These are phyloP conservation scores for Silvanus unidentatus DNA, from an alignment of 2,888 invertebrate genomes.

Conservation along the genomic window DNA sequence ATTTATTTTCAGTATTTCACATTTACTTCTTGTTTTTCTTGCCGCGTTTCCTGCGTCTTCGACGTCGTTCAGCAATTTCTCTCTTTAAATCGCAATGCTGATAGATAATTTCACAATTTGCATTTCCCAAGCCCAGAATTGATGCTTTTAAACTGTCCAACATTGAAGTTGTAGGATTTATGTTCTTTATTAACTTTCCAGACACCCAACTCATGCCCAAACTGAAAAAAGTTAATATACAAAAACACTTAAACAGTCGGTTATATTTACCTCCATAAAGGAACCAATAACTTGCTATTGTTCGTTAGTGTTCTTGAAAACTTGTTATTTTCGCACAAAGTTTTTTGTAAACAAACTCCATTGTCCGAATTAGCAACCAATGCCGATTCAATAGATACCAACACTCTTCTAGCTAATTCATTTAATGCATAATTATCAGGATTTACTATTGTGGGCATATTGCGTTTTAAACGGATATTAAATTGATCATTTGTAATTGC, in stretches of 20 bases:
- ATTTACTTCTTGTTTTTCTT: not conserved
- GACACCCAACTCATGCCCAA: slow-evolving; percentile 72
- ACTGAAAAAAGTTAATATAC: slow-evolving; percentile 44
- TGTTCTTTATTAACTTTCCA: slow-evolving; percentile 46
- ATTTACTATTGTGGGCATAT: slow-evolving; percentile 32
- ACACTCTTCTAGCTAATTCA: slow-evolving; percentile 51
- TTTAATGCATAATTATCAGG: slow-evolving; percentile 47
- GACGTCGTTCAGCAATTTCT: slow-evolving; percentile 40
- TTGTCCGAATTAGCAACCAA: slow-evolving; percentile 49
- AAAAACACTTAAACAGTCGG: not conserved
- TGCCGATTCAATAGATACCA: slow-evolving; percentile 54
- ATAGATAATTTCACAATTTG: slow-evolving; percentile 57
- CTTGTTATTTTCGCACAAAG: slow-evolving; percentile 63
- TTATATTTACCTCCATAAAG: slow-evolving; percentile 63
- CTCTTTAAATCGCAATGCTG: slow-evolving; percentile 51
- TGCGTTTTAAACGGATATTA: slow-evolving; percentile 42
- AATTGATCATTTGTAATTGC: slow-evolving; percentile 21
- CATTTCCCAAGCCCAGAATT: slow-evolving; percentile 62
- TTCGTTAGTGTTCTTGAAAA: slow-evolving; percentile 53
- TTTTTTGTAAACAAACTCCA: slow-evolving; percentile 56
- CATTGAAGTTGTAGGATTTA: slow-evolving; percentile 47
- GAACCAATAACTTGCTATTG: slow-evolving; percentile 61
- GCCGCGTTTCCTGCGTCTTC: slow-evolving; percentile 24
- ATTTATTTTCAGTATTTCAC: no score
- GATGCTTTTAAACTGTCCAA: slow-evolving; percentile 61